Evolutionary conservation across 2,113 vertebrate species (phyloP).

Genomic region (Indicator maculatus): DNA sequence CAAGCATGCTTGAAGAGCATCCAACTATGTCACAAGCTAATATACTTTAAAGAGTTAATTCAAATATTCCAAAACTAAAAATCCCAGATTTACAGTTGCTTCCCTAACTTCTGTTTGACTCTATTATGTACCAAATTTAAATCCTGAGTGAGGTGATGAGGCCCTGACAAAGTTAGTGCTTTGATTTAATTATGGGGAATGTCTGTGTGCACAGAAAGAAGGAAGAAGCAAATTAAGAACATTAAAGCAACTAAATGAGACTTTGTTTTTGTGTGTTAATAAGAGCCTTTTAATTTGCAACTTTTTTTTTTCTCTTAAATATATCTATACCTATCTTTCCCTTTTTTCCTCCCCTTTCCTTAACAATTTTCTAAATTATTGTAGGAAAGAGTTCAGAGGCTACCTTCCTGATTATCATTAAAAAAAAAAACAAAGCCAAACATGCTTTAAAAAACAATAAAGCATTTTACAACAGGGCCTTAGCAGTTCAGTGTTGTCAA

Average conservation of each 20-base stretch:
- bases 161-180: neutral
- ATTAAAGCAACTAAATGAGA: neutral
- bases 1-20: neutral
- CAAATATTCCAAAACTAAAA: neutral
- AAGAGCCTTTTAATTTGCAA: neutral
- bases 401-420: neutral
- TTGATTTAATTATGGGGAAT: neutral
- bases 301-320: no score
- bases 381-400: neutral
- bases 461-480: neutral
- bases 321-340: no score
- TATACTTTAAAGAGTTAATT: neutral
- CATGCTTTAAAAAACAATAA: neutral
- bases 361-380: neutral
- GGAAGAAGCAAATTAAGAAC: neutral
- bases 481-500: neutral
- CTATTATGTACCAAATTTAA: neutral
- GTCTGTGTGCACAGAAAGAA: neutral
- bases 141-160: neutral
- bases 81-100: neutral
- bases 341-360: neutral
- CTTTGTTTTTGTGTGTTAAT: neutral
- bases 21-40: neutral
- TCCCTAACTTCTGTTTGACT: neutral
- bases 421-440: neutral